Evolutionary conservation across 2,113 vertebrate species (phyloP), one percentile per base, ranked within the genome.

Genomic region (Empidonax traillii): DNA sequence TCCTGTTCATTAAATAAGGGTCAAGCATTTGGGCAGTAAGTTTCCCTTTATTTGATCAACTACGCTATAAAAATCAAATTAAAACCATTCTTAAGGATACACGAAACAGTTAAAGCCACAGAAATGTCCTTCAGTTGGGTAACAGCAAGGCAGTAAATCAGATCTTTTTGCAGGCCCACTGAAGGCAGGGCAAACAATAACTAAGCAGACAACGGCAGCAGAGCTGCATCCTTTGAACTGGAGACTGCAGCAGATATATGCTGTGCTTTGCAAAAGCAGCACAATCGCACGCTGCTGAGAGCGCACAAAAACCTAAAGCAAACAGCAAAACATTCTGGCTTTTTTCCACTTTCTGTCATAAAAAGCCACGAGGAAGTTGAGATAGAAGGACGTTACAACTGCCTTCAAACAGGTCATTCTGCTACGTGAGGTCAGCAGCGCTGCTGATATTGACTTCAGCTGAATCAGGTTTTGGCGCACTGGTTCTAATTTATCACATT

Each of bases 111-210:
- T 93, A 82, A 93, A 90, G 58, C 56, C 89, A 91, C 84, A 89
- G 46, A 81, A 95, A 95, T 75, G 73, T 65, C 49, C 72, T n/a
- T 89, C 3, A 8, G 76, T 93, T 96, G 92, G 61, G 94, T 75
- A 92, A 96, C 24, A 93, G 68, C 49, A 75, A 56, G 53, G 76
- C 65, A 92, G 85, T 93, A 96, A 96, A 94, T 93, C 76, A 96
- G 65, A 78, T 52, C 61, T 88, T 86, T 87, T 93, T 43, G 79
- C 59, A 78, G 87, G 65, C 49, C 41, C 31, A 56, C 52, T 6
- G 1, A 88, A 93, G 15, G 31, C n/a, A 75, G 61, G 20, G 52
- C 68, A 81, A 77, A 88, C 82, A 95, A 83, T 43, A 92, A 92
- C 35, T 30, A 63, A 89, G 16, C 7, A 95, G 78, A 83, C 65